These are phyloP conservation scores for Gymnocypris eckloni DNA, from an alignment of 2,797 vertebrate genomes.

Conservation along the genomic window DNA sequence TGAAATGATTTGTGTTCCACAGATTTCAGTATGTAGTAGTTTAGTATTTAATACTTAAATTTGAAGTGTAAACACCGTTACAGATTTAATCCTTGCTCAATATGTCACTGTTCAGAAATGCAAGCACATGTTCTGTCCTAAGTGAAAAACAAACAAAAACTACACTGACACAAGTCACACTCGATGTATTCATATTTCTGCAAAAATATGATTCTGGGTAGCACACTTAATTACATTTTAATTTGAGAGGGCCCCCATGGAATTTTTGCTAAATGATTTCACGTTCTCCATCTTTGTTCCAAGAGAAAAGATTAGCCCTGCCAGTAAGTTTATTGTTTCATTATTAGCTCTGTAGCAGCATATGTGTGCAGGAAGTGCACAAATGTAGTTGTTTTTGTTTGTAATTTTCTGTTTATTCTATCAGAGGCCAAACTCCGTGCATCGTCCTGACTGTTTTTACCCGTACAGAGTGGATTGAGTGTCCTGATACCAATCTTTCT, in stretches of 20 bases:
- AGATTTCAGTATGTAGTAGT: not conserved
- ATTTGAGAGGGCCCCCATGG: conserved; percentile 45
- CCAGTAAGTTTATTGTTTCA: conserved; percentile 73
- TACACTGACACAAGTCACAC: conserved; percentile 7
- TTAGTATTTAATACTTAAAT: not conserved
- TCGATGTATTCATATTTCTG: conserved; percentile 35
- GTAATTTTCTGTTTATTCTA: conserved; percentile 67
- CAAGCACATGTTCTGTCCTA: conserved; percentile 3
- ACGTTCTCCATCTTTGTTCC: conserved; percentile 54
- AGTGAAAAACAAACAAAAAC: not conserved
- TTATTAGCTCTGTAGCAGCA: conserved; percentile 70
- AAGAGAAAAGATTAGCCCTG: conserved; percentile 47
- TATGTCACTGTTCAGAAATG: conserved; percentile 21
- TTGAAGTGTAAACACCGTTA: not conserved
- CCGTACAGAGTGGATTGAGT: conserved; percentile 42
- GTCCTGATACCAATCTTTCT: conserved; percentile 73
- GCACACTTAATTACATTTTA: conserved; percentile 43
- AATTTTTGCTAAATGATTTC: conserved; percentile 50
- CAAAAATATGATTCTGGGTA: conserved; percentile 42
- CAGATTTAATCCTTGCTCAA: conserved; percentile 4
- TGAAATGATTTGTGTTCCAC: not conserved
- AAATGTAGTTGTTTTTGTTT: conserved; percentile 62
- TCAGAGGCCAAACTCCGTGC: conserved; percentile 36
- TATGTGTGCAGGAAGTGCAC: conserved; percentile 65
- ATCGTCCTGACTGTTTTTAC: conserved; percentile 35